Evolutionary conservation across 2,113 vertebrate genomes (phyloP).

Genomic region (Gobiocypris rarus): DNA sequence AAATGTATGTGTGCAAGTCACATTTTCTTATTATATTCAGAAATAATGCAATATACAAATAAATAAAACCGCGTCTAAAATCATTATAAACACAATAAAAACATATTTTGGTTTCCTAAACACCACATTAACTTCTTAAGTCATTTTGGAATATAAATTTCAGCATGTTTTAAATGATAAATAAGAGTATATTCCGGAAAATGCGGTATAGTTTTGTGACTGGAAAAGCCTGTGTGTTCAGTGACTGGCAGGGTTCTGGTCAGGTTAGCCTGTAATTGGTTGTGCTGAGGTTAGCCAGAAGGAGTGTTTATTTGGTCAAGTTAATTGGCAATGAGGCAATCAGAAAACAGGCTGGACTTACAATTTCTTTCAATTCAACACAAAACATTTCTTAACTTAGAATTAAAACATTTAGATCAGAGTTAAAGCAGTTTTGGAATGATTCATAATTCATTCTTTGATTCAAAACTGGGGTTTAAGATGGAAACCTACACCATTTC

Average conservation of each 20-base stretch:
- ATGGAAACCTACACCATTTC: background rate
- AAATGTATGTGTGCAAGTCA: too few species aligned
- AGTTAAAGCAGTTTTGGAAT: background rate
- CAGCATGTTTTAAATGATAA: background rate
- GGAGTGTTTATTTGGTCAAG: background rate
- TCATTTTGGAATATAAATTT: background rate
- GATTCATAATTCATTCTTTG: background rate
- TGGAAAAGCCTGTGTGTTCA: constrained; percentile 15
- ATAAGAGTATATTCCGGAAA: background rate
- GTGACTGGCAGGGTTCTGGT: constrained; percentile 33
- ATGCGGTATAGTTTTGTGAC: background rate
- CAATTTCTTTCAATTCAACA: background rate
- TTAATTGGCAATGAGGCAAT: constrained; percentile 9
- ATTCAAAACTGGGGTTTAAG: background rate
- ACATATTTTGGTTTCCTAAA: too few species aligned
- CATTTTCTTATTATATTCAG: background rate
- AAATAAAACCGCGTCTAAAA: background rate
- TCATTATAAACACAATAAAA: background rate
- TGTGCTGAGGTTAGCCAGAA: constrained; percentile 10
- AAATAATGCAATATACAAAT: background rate
- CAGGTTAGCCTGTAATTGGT: background rate
- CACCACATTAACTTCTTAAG: too few species aligned
- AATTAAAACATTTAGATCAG: background rate
- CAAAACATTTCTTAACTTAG: background rate
- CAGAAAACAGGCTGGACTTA: constrained; percentile 31